Evolutionary conservation across 1,140 invertebrate genomes (phyloP), one percentile per base, ranked within the genome.

Genomic region (Hesperophylax magnus): DNA sequence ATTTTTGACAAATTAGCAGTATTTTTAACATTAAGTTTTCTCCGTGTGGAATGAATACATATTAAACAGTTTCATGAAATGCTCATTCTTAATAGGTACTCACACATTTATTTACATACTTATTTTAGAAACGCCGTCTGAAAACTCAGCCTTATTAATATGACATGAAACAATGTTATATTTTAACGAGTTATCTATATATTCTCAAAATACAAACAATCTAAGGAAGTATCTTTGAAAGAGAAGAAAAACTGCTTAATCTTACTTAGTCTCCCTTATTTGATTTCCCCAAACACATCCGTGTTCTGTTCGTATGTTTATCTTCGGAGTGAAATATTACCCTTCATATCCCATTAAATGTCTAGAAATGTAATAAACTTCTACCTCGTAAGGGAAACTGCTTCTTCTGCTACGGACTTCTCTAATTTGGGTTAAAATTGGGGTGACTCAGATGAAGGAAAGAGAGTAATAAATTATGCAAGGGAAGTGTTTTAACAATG

Each of bases 341-440:
- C 53, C 56, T 60, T 75, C 72, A 56, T 58, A 75, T 56, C 53
- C 72, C 72, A 60, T 75, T 75, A 75, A 75, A 75, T 75, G 56
- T 75, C 72, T 11, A 27, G 72, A 75, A 75, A 75, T 61, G 24
- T 47, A 77, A 77, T 61, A 77, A 77, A 77, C 74, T 77, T 77
- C 74, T 58, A 17, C 22, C 22, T 77, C 63, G 56, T 31, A 63
- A 77, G 61, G 56, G 74, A 77, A 9, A n/a, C 74, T 18, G 58
- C 74, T 63, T 60, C 27, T 24, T 18, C 56, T 63, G 54, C 58
- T 77, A 31, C 18, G 20, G 27, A 39, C 74, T 20, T 47, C 67
- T 71, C 67, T 71, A 71, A 71, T 71, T 71, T 71, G 39, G 67
- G 34, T 71, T 71, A 18, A 52, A 71, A 39, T 24, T 18, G 34